Conservation (phyloP, 2,113 vertebrate genomes). For the Malurus cyaneus region DNA sequence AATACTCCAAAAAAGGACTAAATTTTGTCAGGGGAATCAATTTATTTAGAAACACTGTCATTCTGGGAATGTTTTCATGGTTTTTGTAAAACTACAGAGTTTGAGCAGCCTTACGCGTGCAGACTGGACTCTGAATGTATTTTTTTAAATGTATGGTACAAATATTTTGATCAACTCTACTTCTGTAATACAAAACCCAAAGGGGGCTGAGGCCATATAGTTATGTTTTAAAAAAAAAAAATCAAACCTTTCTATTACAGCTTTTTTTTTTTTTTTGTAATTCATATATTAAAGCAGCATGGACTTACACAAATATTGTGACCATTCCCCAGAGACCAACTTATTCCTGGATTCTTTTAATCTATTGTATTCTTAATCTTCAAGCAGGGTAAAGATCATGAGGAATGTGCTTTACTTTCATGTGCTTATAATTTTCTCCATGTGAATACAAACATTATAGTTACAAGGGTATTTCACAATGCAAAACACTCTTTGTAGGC, state of each 20-base stretch:
- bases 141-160: neutral
- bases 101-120: neutral
- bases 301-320: conserved; percentile 7
- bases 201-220: neutral
- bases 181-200: neutral
- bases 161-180: neutral
- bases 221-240: neutral
- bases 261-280: neutral
- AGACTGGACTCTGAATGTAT: neutral
- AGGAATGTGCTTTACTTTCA: conserved; percentile 53
- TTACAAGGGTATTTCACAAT: neutral
- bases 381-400: conserved; percentile 30
- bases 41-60: neutral
- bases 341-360: conserved; percentile 57
- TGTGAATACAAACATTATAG: conserved; percentile 46
- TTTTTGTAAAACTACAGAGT: neutral
- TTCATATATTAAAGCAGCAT: neutral
- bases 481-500: neutral
- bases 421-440: conserved; percentile 35
- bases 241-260: neutral
- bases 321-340: neutral
- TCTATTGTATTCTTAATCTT: conserved; percentile 64
- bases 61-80: neutral
- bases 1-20: neutral
- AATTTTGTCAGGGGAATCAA: neutral